These are phyloP conservation scores for Sitta europaea DNA, from an alignment of 2,113 vertebrate species.

Conservation along the genomic window DNA sequence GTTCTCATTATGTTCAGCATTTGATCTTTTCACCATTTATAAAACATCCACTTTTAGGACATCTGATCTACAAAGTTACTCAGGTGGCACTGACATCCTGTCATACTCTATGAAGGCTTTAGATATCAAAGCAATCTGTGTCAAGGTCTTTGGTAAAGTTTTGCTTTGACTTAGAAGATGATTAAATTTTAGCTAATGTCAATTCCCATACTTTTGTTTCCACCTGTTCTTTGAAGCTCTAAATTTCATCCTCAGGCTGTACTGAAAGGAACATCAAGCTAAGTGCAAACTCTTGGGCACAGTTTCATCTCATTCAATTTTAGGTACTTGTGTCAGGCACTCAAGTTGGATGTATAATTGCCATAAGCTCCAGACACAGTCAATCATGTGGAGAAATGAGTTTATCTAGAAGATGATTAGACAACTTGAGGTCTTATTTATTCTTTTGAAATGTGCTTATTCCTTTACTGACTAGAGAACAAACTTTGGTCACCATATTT, in stretches of 20 bases:
- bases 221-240: constrained; percentile 15
- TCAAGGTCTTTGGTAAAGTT: background rate
- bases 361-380: background rate
- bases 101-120: background rate
- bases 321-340: constrained; percentile 13
- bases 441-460: background rate
- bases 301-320: constrained; percentile 43
- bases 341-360: background rate
- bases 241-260: constrained; percentile 12
- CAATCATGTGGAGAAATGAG: background rate
- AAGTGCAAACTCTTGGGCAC: constrained; percentile 24
- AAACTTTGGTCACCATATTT: background rate
- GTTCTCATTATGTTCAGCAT: background rate
- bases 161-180: background rate
- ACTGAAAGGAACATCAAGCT: constrained; percentile 7
- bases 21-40: background rate
- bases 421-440: background rate
- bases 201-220: background rate
- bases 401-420: background rate
- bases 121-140: background rate
- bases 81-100: background rate
- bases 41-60: background rate
- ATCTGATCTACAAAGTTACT: background rate
- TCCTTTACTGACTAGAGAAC: background rate
- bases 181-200: constrained; percentile 6